phyloP scores from a whole-genome alignment of 2,888 invertebrate species.

The Chalcosyrphus nemorum region DNA sequence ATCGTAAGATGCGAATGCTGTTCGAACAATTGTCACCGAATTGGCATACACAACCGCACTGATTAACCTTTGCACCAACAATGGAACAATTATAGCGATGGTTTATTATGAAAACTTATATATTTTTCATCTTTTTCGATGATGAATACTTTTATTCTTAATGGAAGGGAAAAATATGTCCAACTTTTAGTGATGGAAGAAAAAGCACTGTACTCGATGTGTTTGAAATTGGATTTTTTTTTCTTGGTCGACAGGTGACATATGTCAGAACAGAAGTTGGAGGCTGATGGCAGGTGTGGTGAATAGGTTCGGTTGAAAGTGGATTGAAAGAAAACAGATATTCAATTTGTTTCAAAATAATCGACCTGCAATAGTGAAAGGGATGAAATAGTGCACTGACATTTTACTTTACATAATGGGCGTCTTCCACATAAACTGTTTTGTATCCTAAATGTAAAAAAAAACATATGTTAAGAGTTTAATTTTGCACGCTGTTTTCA shows the following conservation, averaged over 20 bases:
- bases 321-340: neutral
- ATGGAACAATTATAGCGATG: conserved; percentile 28
- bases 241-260: conserved; percentile 34
- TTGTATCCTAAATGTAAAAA: no score
- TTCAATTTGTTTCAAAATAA: neutral
- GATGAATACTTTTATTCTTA: conserved; percentile 1
- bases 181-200: conserved; percentile 41
- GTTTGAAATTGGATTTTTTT: conserved; percentile 33
- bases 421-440: no score
- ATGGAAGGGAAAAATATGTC: conserved; percentile 40
- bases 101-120: conserved; percentile 3
- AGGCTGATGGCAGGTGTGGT: conserved; percentile 52
- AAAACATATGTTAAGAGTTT: no score
- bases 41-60: conserved; percentile 26
- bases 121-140: conserved; percentile 30
- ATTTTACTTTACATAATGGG: no score
- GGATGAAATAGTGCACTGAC: no score
- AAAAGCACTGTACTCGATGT: conserved; percentile 55
- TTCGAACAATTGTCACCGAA: conserved; percentile 3
- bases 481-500: no score
- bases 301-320: neutral
- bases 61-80: conserved; percentile 43
- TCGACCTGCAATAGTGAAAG: no score
- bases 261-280: conserved; percentile 45
- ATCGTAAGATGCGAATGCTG: conserved; percentile 4